Percentiles rank a stretch among this genome's conserved stretches.
phyloP scores from a whole-genome alignment of 2,797 vertebrate genomes.

The Sardinella longiceps region DNA sequence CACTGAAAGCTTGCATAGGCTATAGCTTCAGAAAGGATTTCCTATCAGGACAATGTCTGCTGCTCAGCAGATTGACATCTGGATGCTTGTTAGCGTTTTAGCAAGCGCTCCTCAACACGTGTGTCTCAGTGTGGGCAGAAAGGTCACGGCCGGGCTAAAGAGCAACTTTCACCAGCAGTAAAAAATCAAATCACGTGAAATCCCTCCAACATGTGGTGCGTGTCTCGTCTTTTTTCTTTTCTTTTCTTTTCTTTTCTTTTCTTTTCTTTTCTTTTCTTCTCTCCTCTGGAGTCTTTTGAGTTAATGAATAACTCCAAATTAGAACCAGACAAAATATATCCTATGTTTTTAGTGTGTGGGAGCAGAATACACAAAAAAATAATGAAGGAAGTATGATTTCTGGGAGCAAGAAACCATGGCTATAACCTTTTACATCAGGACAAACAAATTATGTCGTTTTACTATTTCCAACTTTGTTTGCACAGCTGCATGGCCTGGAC shows the following conservation, averaged over 20 bases:
- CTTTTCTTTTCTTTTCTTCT: not conserved
- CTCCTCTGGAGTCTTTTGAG: not conserved
- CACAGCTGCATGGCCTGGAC: slow-evolving; percentile 55
- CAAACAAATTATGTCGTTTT: slow-evolving; percentile 54
- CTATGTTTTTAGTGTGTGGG: not conserved
- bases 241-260: not conserved
- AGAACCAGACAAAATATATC: slow-evolving; percentile 27
- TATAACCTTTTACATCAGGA: slow-evolving; percentile 52
- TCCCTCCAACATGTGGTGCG: not conserved
- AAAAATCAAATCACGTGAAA: not conserved
- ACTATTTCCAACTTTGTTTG: slow-evolving; percentile 50
- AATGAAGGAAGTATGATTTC: slow-evolving; percentile 27
- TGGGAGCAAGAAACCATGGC: slow-evolving; percentile 38
- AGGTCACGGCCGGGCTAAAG: slow-evolving; percentile 12
- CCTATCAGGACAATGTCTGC: not conserved
- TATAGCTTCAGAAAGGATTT: slow-evolving; percentile 18
- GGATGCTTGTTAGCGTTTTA: slow-evolving; percentile 20
- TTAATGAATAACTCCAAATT: slow-evolving; percentile 32
- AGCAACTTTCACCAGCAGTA: slow-evolving; percentile 15
- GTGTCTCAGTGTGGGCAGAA: not conserved
- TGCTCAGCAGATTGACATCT: not conserved
- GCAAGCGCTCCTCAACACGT: not conserved
- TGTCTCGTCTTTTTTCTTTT: not conserved
- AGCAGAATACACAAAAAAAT: slow-evolving; percentile 27
- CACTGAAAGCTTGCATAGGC: not conserved